These are phyloP conservation scores for Phalloptychus januarius DNA, from an alignment of 2,797 vertebrate species.

Conservation along the genomic window DNA sequence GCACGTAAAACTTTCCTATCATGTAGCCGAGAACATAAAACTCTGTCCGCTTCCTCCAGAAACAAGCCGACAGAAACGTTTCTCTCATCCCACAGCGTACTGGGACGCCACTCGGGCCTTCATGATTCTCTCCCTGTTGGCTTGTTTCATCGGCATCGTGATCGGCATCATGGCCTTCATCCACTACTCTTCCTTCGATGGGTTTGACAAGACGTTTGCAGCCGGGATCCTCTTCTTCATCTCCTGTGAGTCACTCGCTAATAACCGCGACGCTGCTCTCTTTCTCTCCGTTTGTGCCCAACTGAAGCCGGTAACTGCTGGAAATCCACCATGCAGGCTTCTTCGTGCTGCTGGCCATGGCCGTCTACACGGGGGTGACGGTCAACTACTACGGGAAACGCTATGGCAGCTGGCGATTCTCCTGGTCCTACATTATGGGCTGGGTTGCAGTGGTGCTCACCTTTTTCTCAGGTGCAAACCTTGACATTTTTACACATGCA, in stretches of 20 bases:
- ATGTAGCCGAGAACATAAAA: neutral
- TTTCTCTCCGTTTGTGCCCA: neutral
- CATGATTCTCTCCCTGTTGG: slow-evolving; percentile 85
- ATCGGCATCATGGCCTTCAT: slow-evolving; percentile 86
- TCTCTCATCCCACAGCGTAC: slow-evolving; percentile 72
- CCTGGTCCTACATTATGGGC: slow-evolving; percentile 87
- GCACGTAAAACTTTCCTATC: neutral
- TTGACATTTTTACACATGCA: too few relatives aligned
- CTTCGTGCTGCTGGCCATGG: slow-evolving; percentile 87
- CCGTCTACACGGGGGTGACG: slow-evolving; percentile 84
- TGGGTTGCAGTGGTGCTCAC: slow-evolving; percentile 86
- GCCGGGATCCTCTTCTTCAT: slow-evolving; percentile 87
- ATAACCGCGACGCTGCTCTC: neutral
- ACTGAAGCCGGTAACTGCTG: neutral
- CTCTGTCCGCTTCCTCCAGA: neutral
- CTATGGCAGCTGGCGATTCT: slow-evolving; percentile 85
- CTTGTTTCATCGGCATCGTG: slow-evolving; percentile 84
- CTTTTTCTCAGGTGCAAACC: slow-evolving; percentile 83
- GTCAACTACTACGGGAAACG: slow-evolving; percentile 86
- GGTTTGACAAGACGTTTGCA: slow-evolving; percentile 86
- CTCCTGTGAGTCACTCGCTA: slow-evolving; percentile 75
- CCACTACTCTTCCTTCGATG: slow-evolving; percentile 82
- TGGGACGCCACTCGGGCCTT: slow-evolving; percentile 86
- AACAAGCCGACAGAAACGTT: neutral
- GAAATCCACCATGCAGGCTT: slow-evolving; percentile 71